A percentile compares a stretch with the other conserved stretches of the same genome.
These are phyloP conservation scores for Drosophila nikananu DNA, from an alignment of 1,140 invertebrate genomes.

Conservation along the genomic window DNA sequence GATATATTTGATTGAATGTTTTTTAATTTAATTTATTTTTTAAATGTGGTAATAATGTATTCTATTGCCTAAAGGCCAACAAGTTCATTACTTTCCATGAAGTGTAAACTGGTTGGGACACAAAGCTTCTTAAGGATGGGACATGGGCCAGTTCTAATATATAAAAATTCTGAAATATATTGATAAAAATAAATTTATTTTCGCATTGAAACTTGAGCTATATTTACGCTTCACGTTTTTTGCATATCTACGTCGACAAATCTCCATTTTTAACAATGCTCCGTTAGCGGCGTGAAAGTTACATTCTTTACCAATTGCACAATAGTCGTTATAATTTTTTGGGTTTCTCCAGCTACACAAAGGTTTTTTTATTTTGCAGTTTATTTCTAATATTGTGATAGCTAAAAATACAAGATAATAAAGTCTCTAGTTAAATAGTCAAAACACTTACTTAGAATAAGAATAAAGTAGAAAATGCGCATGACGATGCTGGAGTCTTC, in stretches of 20 bases:
- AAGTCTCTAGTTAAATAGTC: neutral
- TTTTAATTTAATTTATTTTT: too few species aligned
- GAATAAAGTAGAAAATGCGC: too few species aligned
- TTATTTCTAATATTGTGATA: neutral
- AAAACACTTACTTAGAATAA: neutral
- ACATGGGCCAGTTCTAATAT: neutral
- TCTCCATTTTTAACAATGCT: neutral
- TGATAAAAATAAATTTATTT: too few species aligned
- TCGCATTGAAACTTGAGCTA: neutral
- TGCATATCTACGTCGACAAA: neutral
- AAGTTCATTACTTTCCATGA: too few species aligned
- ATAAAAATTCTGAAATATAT: neutral
- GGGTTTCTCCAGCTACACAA: neutral
- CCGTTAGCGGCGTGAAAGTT: neutral
- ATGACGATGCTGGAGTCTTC: neutral
- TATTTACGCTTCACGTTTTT: neutral
- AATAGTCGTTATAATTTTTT: neutral
- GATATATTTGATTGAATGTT: too few species aligned
- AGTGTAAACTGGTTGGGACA: too few species aligned
- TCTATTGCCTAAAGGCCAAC: too few species aligned
- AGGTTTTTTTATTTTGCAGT: too few species aligned
- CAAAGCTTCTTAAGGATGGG: rapidly evolving
- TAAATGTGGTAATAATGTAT: too few species aligned
- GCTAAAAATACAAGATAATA: neutral
- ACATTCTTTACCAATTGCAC: neutral